Evolutionary conservation across 1,140 invertebrate genomes (phyloP).

Genomic region (Choristoneura fumiferana): DNA sequence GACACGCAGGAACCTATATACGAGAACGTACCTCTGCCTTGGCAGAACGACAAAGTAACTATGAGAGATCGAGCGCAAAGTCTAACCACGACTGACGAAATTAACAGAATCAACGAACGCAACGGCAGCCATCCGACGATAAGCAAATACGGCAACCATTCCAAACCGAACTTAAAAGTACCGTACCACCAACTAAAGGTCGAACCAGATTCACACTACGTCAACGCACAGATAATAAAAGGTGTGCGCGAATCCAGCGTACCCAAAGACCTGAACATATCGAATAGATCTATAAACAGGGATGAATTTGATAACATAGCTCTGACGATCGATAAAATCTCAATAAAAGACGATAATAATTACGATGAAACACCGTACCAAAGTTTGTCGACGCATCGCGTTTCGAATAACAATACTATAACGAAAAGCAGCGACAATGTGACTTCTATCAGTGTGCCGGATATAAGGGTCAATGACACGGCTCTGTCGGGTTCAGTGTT

Average conservation of each 20-base stretch:
- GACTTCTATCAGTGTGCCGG: slow-evolving; percentile 62
- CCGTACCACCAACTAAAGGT: slow-evolving; percentile 35
- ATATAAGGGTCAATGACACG: slow-evolving; percentile 44
- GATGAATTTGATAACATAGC: slow-evolving; percentile 43
- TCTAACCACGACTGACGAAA: slow-evolving; percentile 83
- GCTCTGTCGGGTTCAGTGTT: slow-evolving; percentile 53
- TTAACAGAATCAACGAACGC: slow-evolving; percentile 66
- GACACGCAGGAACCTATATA: slow-evolving; percentile 86
- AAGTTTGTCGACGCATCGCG: slow-evolving; percentile 60
- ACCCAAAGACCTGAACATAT: slow-evolving; percentile 49
- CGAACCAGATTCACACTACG: slow-evolving; percentile 62
- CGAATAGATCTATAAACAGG: slow-evolving; percentile 43
- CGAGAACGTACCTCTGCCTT: slow-evolving; percentile 86
- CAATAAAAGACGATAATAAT: slow-evolving; percentile 53
- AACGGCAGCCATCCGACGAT: slow-evolving; percentile 63
- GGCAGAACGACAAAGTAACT: slow-evolving; percentile 74
- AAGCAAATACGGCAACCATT: slow-evolving; percentile 45
- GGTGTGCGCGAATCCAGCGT: slow-evolving; percentile 57
- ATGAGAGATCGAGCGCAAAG: slow-evolving; percentile 82
- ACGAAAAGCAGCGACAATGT: slow-evolving; percentile 64
- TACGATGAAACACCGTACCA: slow-evolving; percentile 68
- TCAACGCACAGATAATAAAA: slow-evolving; percentile 72
- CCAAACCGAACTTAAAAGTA: slow-evolving; percentile 33
- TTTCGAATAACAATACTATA: slow-evolving; percentile 55
- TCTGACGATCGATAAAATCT: slow-evolving; percentile 43